Percentiles rank a stretch among this genome's conserved stretches.
These are phyloP conservation scores for Cinclus mexicanus DNA, from an alignment of 2,113 vertebrate species.

Conservation along the genomic window DNA sequence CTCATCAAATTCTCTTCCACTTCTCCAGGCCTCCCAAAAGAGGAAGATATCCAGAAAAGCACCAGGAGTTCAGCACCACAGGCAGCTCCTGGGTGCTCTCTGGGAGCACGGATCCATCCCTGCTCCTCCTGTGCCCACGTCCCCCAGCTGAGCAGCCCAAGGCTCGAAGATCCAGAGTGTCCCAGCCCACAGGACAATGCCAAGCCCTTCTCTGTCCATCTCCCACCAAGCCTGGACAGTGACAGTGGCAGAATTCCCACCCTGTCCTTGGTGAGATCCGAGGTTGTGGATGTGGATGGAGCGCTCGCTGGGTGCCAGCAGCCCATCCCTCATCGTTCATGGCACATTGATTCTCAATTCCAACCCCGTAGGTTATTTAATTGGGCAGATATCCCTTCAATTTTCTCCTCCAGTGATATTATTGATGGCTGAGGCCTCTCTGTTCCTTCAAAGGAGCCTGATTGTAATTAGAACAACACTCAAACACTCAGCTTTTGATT, in stretches of 20 bases:
- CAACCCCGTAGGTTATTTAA: conserved; percentile 54
- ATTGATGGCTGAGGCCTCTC: conserved; percentile 47
- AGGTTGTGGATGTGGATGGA: neutral
- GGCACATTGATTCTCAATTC: conserved; percentile 60
- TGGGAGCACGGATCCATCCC: neutral
- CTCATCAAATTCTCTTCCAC: neutral
- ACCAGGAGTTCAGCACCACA: neutral
- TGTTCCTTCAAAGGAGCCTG: conserved; percentile 25
- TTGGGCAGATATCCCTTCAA: conserved; percentile 68
- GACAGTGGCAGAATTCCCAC: neutral
- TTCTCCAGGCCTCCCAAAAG: neutral
- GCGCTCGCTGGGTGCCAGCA: neutral
- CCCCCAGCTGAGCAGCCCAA: neutral
- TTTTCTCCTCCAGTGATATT: conserved; percentile 63
- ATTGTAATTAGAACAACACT: conserved; percentile 25
- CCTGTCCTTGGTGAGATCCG: neutral
- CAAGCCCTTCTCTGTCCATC: rapidly evolving
- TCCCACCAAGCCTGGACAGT: neutral
- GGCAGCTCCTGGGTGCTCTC: neutral
- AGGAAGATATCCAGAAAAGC: neutral
- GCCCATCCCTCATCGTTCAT: conserved; percentile 31
- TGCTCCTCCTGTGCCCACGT: rapidly evolving
- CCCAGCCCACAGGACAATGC: rapidly evolving
- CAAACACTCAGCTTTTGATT: neutral
- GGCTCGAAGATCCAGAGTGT: neutral